These are phyloP conservation scores for Silurus asotus DNA, from an alignment of 2,113 vertebrate genomes.

Conservation along the genomic window DNA sequence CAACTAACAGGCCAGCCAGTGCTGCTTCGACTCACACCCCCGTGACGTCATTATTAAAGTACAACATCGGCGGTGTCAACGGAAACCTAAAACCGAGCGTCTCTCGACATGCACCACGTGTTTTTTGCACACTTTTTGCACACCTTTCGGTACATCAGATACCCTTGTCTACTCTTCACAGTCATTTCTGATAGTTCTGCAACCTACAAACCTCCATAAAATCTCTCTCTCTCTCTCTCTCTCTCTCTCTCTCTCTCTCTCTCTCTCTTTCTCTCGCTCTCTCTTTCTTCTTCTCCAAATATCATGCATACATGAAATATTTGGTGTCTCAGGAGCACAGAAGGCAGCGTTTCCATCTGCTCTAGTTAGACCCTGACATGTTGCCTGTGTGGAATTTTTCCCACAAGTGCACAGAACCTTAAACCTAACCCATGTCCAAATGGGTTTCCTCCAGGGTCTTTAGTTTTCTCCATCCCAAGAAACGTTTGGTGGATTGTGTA, in stretches of 20 bases:
- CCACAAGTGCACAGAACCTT: too few relatives aligned
- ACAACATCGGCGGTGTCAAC: conserved; percentile 44
- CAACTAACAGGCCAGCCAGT: conserved; percentile 72
- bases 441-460: neutral
- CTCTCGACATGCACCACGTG: neutral
- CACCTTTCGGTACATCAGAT: neutral
- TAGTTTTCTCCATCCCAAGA: neutral
- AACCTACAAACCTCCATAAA: neutral
- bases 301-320: neutral
- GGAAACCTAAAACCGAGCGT: neutral
- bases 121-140: neutral
- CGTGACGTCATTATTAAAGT: conserved; percentile 75
- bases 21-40: conserved; percentile 60
- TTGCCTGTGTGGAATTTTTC: neutral
- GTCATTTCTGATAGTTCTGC: neutral
- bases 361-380: neutral
- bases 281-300: neutral
- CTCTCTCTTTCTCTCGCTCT: too few relatives aligned
- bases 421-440: neutral
- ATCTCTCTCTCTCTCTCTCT: neutral
- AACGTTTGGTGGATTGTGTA: neutral
- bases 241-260: too few relatives aligned
- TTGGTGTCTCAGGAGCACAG: conserved; percentile 34
- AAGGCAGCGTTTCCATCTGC: neutral
- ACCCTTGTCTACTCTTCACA: too few relatives aligned